These are phyloP conservation scores for Percopsis omiscomaycus DNA, from an alignment of 2,797 vertebrate genomes.

Conservation along the genomic window DNA sequence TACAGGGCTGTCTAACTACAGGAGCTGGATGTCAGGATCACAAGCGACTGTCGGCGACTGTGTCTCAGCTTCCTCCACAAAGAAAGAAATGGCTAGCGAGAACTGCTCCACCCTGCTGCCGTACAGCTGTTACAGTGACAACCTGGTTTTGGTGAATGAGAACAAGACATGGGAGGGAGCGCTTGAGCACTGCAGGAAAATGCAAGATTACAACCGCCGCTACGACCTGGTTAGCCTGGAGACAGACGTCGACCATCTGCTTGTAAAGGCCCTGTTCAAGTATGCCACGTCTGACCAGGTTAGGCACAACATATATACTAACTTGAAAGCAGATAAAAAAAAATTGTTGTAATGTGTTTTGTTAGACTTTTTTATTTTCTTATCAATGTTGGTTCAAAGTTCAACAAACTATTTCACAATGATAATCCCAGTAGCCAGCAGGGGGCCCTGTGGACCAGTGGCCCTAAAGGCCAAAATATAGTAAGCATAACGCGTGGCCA, in stretches of 20 bases:
- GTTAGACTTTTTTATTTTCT: neutral
- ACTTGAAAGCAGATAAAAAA: neutral
- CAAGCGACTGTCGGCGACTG: neutral
- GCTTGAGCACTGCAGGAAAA: constrained; percentile 40
- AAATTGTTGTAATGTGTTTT: neutral
- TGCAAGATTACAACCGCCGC: neutral
- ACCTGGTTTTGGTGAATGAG: constrained; percentile 54
- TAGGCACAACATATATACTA: neutral
- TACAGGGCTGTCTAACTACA: neutral
- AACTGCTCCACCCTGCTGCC: constrained; percentile 20
- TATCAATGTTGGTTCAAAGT: no score
- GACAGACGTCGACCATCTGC: constrained; percentile 3
- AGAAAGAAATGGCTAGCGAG: neutral
- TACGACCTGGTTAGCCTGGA: constrained; percentile 48
- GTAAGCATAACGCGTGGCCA: no score
- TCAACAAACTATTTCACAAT: no score
- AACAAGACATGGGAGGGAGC: constrained; percentile 61
- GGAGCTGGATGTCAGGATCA: neutral
- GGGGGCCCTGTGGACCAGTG: no score
- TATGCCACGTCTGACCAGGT: constrained; percentile 46
- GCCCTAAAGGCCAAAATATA: no score
- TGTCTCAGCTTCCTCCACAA: neutral
- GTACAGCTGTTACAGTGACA: constrained; percentile 23
- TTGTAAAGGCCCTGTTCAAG: neutral
- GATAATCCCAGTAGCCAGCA: no score